These are phyloP conservation scores for Aphaenogaster rudis DNA, from an alignment of 1,140 invertebrate genomes.

Conservation along the genomic window DNA sequence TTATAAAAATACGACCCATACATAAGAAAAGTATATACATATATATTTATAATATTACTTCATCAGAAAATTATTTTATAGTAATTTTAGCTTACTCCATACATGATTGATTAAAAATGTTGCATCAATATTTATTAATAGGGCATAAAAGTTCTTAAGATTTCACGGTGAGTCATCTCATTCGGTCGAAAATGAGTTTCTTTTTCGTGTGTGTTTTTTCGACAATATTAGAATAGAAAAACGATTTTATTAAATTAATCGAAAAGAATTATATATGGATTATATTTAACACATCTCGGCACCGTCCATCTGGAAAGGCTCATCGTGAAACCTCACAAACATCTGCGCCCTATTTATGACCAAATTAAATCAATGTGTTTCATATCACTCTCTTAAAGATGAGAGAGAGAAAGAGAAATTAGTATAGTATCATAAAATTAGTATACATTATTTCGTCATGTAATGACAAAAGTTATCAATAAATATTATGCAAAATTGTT, in stretches of 20 bases:
- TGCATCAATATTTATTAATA: constrained; percentile 38
- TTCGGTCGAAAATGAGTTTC: neutral
- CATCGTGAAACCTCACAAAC: constrained; percentile 2
- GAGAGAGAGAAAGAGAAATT: neutral
- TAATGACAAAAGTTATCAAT: constrained; percentile 43
- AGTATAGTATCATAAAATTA: constrained; percentile 22
- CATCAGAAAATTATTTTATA: constrained; percentile 16
- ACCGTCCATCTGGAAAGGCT: neutral
- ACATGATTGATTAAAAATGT: constrained; percentile 23
- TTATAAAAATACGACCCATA: constrained; percentile 12
- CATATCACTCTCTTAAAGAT: constrained; percentile 31
- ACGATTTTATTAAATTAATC: neutral
- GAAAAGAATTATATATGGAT: neutral
- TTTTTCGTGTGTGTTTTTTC: neutral
- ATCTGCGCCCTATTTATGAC: constrained; percentile 25
- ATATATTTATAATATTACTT: constrained; percentile 11
- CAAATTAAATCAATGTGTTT: constrained; percentile 34
- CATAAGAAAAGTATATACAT: neutral
- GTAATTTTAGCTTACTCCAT: constrained; percentile 14
- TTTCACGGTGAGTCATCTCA: neutral
- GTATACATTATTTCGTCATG: constrained; percentile 46
- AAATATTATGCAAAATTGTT: constrained; percentile 62
- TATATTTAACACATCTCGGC: neutral
- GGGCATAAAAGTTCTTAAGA: neutral
- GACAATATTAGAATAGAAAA: neutral